A percentile compares a stretch with the other conserved stretches of the same genome.
Evolutionary conservation across 2,888 invertebrate species (phyloP).

Genomic region (Rhyacophila evoluta): DNA sequence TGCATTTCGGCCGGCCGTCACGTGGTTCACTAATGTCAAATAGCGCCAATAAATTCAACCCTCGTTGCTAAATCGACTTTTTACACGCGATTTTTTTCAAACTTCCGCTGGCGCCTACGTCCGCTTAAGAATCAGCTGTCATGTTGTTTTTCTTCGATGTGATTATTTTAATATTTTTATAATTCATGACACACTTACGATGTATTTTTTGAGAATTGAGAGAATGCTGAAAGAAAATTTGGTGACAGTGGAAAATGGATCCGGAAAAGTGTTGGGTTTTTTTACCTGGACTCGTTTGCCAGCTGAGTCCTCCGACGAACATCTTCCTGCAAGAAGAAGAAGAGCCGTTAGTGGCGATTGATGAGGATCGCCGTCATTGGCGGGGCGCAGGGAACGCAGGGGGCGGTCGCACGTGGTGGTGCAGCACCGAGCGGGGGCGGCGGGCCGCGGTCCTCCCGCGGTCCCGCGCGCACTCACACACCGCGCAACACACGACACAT

Average conservation of each 20-base stretch:
- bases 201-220: not conserved
- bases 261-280: conserved; percentile 54
- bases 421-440: conserved; percentile 27
- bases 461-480: conserved; percentile 34
- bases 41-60: not conserved
- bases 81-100: conserved; percentile 10
- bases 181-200: no score
- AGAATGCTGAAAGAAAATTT: conserved; percentile 26
- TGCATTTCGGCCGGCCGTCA: not conserved
- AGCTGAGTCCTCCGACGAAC: conserved; percentile 99
- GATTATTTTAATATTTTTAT: not conserved
- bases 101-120: not conserved
- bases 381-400: conserved; percentile 54
- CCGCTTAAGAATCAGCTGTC: not conserved
- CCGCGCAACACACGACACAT: conserved; percentile 5
- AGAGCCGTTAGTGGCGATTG: conserved; percentile 57
- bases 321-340: conserved; percentile 94
- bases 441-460: conserved; percentile 28
- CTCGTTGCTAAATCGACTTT: not conserved
- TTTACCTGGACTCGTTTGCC: conserved; percentile 99
- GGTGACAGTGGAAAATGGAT: conserved; percentile 27
- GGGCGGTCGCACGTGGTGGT: conserved; percentile 48
- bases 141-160: not conserved
- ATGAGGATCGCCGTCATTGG: conserved; percentile 41
- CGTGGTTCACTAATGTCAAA: not conserved